A percentile compares a stretch with the other conserved stretches of the same genome.
phyloP scores from a whole-genome alignment of 2,888 invertebrate genomes.

The Psylliodes chrysocephalus region DNA sequence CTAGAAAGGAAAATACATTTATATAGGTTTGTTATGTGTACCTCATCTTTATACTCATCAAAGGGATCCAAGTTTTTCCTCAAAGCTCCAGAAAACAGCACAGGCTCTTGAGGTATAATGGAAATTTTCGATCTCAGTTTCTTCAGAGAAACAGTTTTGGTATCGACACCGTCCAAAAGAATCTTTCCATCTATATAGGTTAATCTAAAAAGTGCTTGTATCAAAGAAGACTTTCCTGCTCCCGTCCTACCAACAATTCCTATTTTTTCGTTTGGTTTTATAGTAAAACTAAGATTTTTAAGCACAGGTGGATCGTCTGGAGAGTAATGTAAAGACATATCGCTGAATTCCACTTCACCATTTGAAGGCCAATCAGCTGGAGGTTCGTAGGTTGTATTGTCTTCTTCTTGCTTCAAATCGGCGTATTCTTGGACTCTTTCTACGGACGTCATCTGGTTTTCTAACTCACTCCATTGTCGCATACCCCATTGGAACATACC shows the following conservation, averaged over 20 bases:
- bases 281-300: constrained; percentile 73
- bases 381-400: constrained; percentile 59
- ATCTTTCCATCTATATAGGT: constrained; percentile 81
- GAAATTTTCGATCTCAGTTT: constrained; percentile 74
- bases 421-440: constrained; percentile 88
- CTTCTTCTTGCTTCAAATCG: constrained; percentile 71
- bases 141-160: constrained; percentile 69
- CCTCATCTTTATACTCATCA: constrained; percentile 79
- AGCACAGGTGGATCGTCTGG: constrained; percentile 78
- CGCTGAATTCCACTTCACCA: constrained; percentile 75
- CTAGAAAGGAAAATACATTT: background rate
- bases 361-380: constrained; percentile 79
- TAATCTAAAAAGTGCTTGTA: constrained; percentile 82
- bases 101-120: constrained; percentile 88
- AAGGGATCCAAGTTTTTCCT: too few species aligned
- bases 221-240: constrained; percentile 78
- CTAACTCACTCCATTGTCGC: constrained; percentile 62
- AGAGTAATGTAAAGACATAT: constrained; percentile 77
- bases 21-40: constrained; percentile 55
- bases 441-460: constrained; percentile 89
- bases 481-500: too few species aligned
- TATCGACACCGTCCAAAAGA: constrained; percentile 81
- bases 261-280: constrained; percentile 74
- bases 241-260: too few species aligned
- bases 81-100: too few species aligned